Base-by-base conservation (phyloP, 2,797 vertebrate species). In the Chelmon rostratus region DNA sequence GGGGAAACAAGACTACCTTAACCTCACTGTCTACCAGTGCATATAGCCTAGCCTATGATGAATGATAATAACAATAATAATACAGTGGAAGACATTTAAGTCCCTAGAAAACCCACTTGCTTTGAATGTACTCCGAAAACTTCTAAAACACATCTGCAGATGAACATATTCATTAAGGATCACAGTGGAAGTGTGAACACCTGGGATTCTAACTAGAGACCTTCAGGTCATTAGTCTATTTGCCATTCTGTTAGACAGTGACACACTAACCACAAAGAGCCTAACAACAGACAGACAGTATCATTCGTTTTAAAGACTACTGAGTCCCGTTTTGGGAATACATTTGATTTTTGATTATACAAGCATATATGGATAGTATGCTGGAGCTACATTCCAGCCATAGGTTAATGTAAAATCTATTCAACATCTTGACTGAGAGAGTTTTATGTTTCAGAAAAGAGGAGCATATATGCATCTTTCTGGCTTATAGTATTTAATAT, bases 31-130 rank as follows among this genome's bases (percentile, higher is more conserved):
- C 91, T 89, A 83, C 85, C 82, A 90, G 88, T 84, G 87, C 85
- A 91, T 92, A 93, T 87, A 91, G 86, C 84, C 87, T 61, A 78
- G 85, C 78, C 82, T 91, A 83, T 89, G 85, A 93, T 90, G 91
- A 92, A 90, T 88, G 85, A 88, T 92, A 91, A 94, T 92, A 91
- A 94, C 88, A 91, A 93, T 89, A 91, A 89, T 89, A 88, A 88
- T 84, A 91, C 77, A 83, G 86, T 81, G 69, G 75, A 68, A 86
- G 81, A 90, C 88, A 91, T 90, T 91, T 89, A 87, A 79, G 87
- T 86, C 76, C 53, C 73, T 42, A 82, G 72, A 86, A 90, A 93
- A 87, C 31, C 64, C 78, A 85, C 76, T 89, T 88, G 87, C 70
- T 91, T 90, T 92, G 73, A 93, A 88, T 79, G 82, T 76, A 84